Conservation (phyloP, 2,797 vertebrate species). For the Crocodylus rhombifer region DNA sequence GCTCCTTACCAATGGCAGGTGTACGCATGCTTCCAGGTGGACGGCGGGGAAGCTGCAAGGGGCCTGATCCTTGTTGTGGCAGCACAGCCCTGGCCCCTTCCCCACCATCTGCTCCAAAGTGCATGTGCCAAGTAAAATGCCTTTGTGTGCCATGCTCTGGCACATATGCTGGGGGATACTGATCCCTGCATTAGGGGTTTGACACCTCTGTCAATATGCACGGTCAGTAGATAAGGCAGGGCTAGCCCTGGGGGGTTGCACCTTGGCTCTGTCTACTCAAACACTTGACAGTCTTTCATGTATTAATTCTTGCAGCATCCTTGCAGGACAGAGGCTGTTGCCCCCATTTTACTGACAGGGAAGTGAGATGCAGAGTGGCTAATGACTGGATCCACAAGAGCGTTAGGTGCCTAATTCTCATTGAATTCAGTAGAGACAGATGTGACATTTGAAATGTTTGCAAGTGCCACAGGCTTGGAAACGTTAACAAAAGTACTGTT, state of each 20-base stretch:
- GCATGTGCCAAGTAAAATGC: no score
- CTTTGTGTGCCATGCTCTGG: no score
- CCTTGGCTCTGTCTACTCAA: neutral
- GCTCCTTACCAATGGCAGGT: no score
- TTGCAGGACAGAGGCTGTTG: neutral
- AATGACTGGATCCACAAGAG: no score
- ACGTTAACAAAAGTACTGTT: no score
- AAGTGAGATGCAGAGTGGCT: neutral
- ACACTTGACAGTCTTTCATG: neutral
- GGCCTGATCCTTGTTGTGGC: no score
- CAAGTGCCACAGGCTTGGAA: no score
- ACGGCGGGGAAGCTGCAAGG: no score
- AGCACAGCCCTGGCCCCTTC: no score
- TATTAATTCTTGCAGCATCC: neutral
- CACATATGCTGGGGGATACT: no score
- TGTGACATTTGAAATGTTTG: neutral
- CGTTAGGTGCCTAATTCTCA: neutral
- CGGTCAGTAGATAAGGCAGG: neutral
- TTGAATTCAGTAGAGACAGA: neutral
- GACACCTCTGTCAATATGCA: neutral
- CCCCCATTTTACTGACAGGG: neutral
- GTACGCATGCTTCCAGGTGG: no score
- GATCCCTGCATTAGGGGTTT: neutral
- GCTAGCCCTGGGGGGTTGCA: neutral
- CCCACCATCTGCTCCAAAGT: no score